phyloP scores from a whole-genome alignment of 2,888 invertebrate species.

The Nomada lathburiana region DNA sequence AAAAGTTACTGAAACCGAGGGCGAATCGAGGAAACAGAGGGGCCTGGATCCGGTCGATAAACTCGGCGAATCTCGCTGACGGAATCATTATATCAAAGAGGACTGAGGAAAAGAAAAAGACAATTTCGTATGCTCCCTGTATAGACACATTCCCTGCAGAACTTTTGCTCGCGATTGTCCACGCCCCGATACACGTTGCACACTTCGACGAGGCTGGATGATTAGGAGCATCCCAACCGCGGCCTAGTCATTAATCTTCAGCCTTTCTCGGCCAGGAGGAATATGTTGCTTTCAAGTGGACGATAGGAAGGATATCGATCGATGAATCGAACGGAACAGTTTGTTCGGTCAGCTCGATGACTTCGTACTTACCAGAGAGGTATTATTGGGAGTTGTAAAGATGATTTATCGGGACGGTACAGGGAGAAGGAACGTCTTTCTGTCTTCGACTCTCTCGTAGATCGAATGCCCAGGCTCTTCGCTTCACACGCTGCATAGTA shows the following conservation, averaged over 20 bases:
- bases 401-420: constrained; percentile 1
- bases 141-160: constrained; percentile 65
- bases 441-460: not conserved
- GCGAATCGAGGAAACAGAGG: constrained; percentile 20
- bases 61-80: constrained; percentile 27
- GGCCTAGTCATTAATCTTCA: constrained; percentile 69
- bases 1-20: not conserved
- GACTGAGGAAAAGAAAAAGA: constrained; percentile 42
- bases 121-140: constrained; percentile 51
- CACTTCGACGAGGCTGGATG: constrained; percentile 44
- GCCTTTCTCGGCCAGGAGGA: constrained; percentile 51
- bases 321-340: constrained; percentile 22
- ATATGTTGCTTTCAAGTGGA: constrained; percentile 25
- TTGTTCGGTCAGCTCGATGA: constrained; percentile 45
- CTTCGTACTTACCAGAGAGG: constrained; percentile 56
- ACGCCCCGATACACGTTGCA: constrained; percentile 21
- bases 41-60: constrained; percentile 30
- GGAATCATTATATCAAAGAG: not conserved
- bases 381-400: constrained; percentile 23
- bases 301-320: not conserved
- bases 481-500: too few species aligned
- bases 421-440: not conserved
- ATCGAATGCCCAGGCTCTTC: too few species aligned
- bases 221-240: constrained; percentile 52
- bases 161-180: constrained; percentile 47